Base-by-base conservation (phyloP, 2,113 vertebrate species). In the Pongo abelii region DNA sequence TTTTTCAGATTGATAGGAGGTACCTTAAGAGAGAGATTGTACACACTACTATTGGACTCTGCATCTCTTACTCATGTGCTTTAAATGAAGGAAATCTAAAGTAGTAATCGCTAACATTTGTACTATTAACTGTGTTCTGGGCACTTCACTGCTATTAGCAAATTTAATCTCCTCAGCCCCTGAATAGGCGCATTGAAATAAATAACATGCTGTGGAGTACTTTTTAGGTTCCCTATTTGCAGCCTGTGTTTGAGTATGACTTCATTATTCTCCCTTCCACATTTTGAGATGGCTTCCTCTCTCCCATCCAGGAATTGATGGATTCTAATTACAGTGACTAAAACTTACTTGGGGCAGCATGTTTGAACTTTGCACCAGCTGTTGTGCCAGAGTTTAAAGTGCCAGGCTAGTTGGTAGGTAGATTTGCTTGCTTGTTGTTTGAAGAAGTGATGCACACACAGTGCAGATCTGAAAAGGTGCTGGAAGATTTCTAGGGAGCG, bases 21-120 rank as follows among this genome's bases (percentile, higher is more conserved):
- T 32, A 17, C 38, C 32, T 61, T 48, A 35, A 74, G 87, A 43
- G 23, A 40, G 46, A 17, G 5, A 23, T 61, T 10, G 32, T 23
- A 40, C 23, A 17, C 12, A n/a, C 2, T 55, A 2, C 64, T 35
- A 48, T 50, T 55, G 46, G 57, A 50, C 20, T 30, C 43, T 87
- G 64, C 14, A 52, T 40, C 61, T 46, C 1, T 9, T 32, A 14
- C 6, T 75, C 59, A 17, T 32, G 85, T 17, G 35, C 80, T 67
- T 40, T 38, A 25, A 14, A 38, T 52, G 81, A 67, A 91, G 67
- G 79, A 35, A 43, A 3, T 72, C 43, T 72, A 6, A 55, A 64
- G 1, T 27, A 25, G 3, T 23, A 43, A 18, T 16, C 1, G 0
- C 43, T 27, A 3, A n/a, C 22, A 14, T 35, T 52, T 18, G 14